These are phyloP conservation scores for Carettochelys insculpta DNA, from an alignment of 2,113 vertebrate genomes.

Conservation along the genomic window DNA sequence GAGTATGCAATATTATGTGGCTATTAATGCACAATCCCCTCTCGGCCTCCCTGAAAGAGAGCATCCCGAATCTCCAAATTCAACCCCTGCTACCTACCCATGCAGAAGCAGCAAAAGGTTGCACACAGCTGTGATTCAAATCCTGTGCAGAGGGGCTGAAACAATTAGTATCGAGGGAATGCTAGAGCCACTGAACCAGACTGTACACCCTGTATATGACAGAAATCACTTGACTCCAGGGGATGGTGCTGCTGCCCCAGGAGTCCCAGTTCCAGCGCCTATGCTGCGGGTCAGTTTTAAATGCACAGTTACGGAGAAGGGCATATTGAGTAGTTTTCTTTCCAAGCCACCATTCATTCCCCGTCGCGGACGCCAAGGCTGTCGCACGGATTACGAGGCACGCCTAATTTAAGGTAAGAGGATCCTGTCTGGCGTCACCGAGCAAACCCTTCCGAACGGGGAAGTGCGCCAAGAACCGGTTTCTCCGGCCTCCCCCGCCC, in stretches of 20 bases:
- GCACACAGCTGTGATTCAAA: not conserved
- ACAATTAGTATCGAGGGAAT: too few species aligned
- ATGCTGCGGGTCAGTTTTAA: not conserved
- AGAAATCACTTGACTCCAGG: too few species aligned
- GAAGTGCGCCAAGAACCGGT: not conserved
- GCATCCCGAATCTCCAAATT: not conserved
- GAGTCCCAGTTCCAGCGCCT: too few species aligned
- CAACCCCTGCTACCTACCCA: not conserved
- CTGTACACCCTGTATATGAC: too few species aligned
- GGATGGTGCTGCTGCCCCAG: too few species aligned
- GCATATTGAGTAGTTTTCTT: not conserved
- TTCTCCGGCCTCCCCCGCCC: too few species aligned
- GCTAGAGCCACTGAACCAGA: too few species aligned
- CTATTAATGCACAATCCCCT: not conserved
- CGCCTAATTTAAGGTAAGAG: not conserved
- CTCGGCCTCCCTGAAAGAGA: not conserved
- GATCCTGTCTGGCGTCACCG: not conserved
- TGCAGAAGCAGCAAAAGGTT: not conserved
- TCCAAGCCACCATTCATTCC: not conserved
- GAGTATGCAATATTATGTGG: not conserved
- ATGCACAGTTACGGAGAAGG: not conserved
- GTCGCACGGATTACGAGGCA: too few species aligned
- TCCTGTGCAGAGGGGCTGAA: not conserved
- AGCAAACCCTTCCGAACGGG: not conserved
- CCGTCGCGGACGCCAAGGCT: not conserved